Percentiles rank a stretch among this genome's conserved stretches.
Evolutionary conservation across 2,797 vertebrate species (phyloP).

Genomic region (Melanotaenia pygmaea): DNA sequence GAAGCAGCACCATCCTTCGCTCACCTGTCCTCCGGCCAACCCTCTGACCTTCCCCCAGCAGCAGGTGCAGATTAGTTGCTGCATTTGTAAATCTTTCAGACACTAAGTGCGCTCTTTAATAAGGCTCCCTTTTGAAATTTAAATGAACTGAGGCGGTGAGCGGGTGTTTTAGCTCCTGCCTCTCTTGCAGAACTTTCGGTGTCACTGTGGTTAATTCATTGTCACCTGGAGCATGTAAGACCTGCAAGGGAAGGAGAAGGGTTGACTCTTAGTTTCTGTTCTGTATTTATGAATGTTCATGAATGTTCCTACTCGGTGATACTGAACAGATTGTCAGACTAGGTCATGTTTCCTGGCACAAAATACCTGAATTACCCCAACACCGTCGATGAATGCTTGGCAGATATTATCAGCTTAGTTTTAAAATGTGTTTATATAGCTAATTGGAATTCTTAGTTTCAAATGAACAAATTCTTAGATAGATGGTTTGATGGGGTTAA

Average conservation of each 20-base stretch:
- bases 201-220: constrained; percentile 49
- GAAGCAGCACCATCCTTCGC: not conserved
- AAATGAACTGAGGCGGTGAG: constrained; percentile 45
- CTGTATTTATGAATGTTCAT: constrained; percentile 7
- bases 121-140: constrained; percentile 58
- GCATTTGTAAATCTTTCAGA: constrained; percentile 39
- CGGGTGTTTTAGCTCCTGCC: constrained; percentile 25
- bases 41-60: constrained; percentile 44
- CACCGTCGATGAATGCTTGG: not conserved
- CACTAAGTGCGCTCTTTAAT: constrained; percentile 48
- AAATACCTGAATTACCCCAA: not conserved
- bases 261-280: constrained; percentile 35
- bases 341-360: constrained; percentile 5
- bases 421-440: not conserved
- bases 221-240: constrained; percentile 43
- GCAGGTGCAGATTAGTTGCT: constrained; percentile 32
- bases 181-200: constrained; percentile 33
- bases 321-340: constrained; percentile 15
- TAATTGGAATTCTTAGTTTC: not conserved
- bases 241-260: constrained; percentile 18
- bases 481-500: constrained; percentile 12
- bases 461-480: constrained; percentile 2
- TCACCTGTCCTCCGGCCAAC: constrained; percentile 26
- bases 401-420: not conserved
- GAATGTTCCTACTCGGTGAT: constrained; percentile 14